Conservation (phyloP, 2,888 invertebrate species). For the Eugnorisma glareosa region DNA sequence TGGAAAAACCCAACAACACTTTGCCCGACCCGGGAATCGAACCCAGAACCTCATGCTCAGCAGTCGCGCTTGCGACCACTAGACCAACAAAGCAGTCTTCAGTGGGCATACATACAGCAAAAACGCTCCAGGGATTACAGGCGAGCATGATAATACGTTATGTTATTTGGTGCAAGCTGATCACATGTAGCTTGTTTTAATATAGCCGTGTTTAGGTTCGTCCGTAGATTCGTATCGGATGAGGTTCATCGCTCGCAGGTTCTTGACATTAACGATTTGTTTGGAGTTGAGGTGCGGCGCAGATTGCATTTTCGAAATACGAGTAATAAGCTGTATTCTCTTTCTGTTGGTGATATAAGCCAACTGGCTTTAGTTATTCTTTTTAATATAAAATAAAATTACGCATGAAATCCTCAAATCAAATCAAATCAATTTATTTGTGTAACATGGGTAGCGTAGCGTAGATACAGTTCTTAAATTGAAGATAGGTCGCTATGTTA, state of each 20-base stretch:
- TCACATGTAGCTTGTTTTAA: slow-evolving; percentile 12
- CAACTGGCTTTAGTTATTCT: not conserved
- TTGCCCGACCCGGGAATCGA: too few relatives aligned
- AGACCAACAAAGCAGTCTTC: too few relatives aligned
- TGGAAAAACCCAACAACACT: too few relatives aligned
- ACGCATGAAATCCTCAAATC: not conserved
- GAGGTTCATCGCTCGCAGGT: slow-evolving; percentile 56
- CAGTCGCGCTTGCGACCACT: too few relatives aligned
- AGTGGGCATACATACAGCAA: too few relatives aligned
- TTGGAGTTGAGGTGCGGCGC: not conserved
- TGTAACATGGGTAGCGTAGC: too few relatives aligned
- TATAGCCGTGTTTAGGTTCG: slow-evolving; percentile 25
- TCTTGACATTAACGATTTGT: slow-evolving; percentile 40
- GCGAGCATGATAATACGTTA: too few relatives aligned
- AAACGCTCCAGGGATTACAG: too few relatives aligned
- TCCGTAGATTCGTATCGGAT: slow-evolving; percentile 56
- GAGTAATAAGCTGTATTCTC: not conserved
- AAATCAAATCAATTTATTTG: too few relatives aligned
- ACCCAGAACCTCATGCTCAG: too few relatives aligned
- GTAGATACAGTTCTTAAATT: too few relatives aligned
- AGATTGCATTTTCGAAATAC: slow-evolving; percentile 7
- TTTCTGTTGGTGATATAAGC: not conserved
- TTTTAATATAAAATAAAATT: not conserved
- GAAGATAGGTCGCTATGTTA: too few relatives aligned
- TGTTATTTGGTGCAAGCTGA: not conserved